Evolutionary conservation across 2,888 invertebrate genomes (phyloP).

Genomic region (Bruchidius siliquastri): DNA sequence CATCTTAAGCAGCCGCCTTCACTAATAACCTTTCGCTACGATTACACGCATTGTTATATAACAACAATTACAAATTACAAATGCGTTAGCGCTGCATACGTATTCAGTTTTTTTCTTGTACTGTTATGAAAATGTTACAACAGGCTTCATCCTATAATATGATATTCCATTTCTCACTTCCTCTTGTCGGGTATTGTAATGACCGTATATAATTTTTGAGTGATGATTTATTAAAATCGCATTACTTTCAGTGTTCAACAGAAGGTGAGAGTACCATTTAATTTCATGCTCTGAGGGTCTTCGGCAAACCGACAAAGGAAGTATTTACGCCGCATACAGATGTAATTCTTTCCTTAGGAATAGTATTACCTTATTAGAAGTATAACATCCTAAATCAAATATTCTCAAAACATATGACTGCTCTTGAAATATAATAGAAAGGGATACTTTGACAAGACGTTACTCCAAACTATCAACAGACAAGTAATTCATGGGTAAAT

Average conservation of each 20-base stretch:
- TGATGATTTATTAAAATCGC: conserved; percentile 6
- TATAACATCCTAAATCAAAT: no score
- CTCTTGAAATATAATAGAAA: no score
- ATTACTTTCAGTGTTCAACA: not conserved
- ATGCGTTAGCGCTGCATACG: not conserved
- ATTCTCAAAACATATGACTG: no score
- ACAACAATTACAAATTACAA: not conserved
- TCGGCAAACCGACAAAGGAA: not conserved
- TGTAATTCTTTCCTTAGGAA: not conserved
- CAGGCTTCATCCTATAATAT: not conserved
- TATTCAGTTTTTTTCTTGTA: not conserved
- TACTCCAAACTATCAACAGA: no score
- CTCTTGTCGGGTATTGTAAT: conserved; percentile 7
- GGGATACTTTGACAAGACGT: no score
- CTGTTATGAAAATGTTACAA: not conserved
- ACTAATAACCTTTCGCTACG: not conserved
- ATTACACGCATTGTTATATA: not conserved
- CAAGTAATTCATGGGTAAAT: no score
- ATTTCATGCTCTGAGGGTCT: not conserved
- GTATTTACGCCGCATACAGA: not conserved
- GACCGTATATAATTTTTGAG: conserved; percentile 10
- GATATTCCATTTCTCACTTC: conserved; percentile 4
- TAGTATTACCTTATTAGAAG: not conserved
- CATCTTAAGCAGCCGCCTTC: not conserved
- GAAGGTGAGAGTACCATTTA: not conserved